phyloP scores from a whole-genome alignment of 2,113 vertebrate genomes.

The Xenopus laevis region DNA sequence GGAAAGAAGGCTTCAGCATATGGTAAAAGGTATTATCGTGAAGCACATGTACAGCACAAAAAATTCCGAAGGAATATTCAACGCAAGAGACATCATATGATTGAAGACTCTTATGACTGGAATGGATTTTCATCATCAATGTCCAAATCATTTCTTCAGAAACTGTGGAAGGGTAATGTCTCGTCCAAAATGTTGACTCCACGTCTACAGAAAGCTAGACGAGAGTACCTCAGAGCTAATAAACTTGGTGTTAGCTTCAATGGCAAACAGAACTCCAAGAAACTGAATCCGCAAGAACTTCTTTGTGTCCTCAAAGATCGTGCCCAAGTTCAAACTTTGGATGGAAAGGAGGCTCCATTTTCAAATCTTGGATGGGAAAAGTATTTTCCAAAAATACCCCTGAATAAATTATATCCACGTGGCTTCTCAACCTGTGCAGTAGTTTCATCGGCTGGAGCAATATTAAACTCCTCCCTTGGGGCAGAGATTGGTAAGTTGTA shows the following conservation, averaged over 20 bases:
- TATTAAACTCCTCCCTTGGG: constrained; percentile 88
- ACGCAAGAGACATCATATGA: constrained; percentile 38
- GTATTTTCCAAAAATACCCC: constrained; percentile 72
- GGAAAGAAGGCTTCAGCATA: constrained; percentile 42
- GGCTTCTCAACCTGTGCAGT: constrained; percentile 84
- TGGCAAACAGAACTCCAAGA: constrained; percentile 57
- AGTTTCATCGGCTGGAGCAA: constrained; percentile 92
- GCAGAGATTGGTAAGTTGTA: constrained; percentile 86
- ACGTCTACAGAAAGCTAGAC: constrained; percentile 86
- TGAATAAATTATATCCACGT: constrained; percentile 66
- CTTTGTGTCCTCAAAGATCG: constrained; percentile 81
- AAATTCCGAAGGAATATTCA: constrained; percentile 49
- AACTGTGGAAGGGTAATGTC: constrained; percentile 82
- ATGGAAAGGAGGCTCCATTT: constrained; percentile 87
- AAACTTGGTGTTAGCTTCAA: constrained; percentile 84
- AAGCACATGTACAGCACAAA: constrained; percentile 43
- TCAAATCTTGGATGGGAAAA: constrained; percentile 79
- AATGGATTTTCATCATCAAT: constrained; percentile 77
- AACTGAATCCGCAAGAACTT: constrained; percentile 68
- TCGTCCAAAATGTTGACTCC: constrained; percentile 84
- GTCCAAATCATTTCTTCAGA: constrained; percentile 78
- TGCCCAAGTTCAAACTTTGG: constrained; percentile 75
- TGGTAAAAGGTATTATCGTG: constrained; percentile 45
- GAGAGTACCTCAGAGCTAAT: constrained; percentile 84
- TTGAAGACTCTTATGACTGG: constrained; percentile 60